Conservation (phyloP, 2,888 invertebrate genomes). For the Mimumesa dahlbomi region DNA sequence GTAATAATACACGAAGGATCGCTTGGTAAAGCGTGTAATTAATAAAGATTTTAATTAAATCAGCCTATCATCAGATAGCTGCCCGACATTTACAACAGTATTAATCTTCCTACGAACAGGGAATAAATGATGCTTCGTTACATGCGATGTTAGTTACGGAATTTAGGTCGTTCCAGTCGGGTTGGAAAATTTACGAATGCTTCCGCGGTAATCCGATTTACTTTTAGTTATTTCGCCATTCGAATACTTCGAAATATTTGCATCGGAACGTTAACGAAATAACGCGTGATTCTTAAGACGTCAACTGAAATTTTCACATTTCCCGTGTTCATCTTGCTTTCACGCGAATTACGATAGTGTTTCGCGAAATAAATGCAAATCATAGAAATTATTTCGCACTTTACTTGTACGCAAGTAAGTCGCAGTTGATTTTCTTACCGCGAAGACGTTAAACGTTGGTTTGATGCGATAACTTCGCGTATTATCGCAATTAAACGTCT, state of each 20-base stretch:
- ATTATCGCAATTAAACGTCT: background rate
- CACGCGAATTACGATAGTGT: too few relatives aligned
- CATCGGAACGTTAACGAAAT: too few relatives aligned
- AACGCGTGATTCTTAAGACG: too few relatives aligned
- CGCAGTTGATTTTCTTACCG: background rate
- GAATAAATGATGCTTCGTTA: constrained; percentile 38
- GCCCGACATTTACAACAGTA: constrained; percentile 40
- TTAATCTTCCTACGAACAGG: constrained; percentile 17
- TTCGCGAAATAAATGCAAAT: too few relatives aligned
- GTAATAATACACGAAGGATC: constrained; percentile 19
- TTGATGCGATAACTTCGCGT: background rate
- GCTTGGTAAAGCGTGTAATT: constrained; percentile 25
- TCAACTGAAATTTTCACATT: too few relatives aligned
- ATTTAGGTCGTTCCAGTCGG: constrained; percentile 26
- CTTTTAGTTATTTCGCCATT: constrained; percentile 45
- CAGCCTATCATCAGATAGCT: constrained; percentile 26
- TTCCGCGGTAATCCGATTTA: constrained; percentile 45
- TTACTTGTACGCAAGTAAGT: background rate
- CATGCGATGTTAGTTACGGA: constrained; percentile 40
- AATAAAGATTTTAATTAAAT: constrained; percentile 51
- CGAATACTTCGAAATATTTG: constrained; percentile 43
- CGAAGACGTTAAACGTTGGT: background rate
- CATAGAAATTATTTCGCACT: background rate
- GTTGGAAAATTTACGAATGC: constrained; percentile 37
- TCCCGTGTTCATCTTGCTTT: too few relatives aligned